Evolutionary conservation across 2,113 vertebrate genomes (phyloP).

Genomic region (Ranitomeya imitator): DNA sequence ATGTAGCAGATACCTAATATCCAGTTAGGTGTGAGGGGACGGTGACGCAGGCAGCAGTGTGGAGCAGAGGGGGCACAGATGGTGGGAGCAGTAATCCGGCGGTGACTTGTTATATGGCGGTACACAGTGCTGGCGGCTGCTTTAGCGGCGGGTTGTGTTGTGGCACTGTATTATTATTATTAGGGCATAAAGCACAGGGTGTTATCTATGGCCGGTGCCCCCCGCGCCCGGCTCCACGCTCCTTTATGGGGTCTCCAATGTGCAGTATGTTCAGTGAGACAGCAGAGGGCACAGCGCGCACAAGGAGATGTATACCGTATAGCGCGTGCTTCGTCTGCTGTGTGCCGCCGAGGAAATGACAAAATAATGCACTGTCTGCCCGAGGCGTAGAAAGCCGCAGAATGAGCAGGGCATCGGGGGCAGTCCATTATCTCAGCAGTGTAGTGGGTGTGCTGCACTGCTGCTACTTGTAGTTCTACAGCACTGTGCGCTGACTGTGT

Average conservation of each 20-base stretch:
- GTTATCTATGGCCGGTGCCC: background rate
- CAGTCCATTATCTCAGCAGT: background rate
- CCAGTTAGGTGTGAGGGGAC: background rate
- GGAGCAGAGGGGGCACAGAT: background rate
- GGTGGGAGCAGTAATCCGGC: background rate
- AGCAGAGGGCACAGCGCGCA: slow-evolving; percentile 11
- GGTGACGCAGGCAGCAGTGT: background rate
- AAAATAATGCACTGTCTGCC: background rate
- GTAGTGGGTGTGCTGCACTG: background rate
- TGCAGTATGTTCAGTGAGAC: slow-evolving; percentile 18
- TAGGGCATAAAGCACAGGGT: background rate
- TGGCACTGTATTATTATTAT: slow-evolving; percentile 7
- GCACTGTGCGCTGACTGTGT: background rate
- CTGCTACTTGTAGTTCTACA: background rate
- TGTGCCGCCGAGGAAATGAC: background rate
- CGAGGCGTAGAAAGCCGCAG: background rate
- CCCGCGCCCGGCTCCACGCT: background rate
- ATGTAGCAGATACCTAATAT: background rate
- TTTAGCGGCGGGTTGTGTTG: background rate
- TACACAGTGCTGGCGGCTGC: background rate
- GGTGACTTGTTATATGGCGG: background rate
- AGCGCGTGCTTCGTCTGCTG: background rate
- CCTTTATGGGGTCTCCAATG: background rate
- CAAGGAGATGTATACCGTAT: background rate
- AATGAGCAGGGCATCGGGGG: background rate